Percentiles rank a stretch among this genome's conserved stretches.
These are phyloP conservation scores for Hippolais icterina DNA, from an alignment of 2,113 vertebrate species.

Conservation along the genomic window DNA sequence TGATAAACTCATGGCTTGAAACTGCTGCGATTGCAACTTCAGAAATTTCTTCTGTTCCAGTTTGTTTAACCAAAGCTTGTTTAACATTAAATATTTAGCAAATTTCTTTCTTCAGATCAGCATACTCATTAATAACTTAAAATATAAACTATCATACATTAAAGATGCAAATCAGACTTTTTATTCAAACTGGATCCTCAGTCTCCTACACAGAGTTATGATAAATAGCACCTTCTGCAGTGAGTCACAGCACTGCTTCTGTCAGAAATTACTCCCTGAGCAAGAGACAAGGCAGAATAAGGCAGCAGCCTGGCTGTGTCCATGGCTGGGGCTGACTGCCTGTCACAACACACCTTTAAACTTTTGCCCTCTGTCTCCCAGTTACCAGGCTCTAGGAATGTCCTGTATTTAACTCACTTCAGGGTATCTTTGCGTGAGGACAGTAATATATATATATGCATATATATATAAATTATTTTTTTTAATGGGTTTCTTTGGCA, in stretches of 20 bases:
- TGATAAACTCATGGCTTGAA: slow-evolving; percentile 33
- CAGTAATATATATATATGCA: not conserved
- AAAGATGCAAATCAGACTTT: slow-evolving; percentile 57
- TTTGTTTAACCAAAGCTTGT: slow-evolving; percentile 66
- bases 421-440: not conserved
- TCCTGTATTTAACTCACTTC: not conserved
- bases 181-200: slow-evolving; percentile 32
- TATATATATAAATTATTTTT: too few species aligned
- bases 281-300: not conserved
- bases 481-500: rapidly evolving
- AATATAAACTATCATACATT: slow-evolving; percentile 54
- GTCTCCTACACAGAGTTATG: not conserved
- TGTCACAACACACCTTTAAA: not conserved
- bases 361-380: not conserved
- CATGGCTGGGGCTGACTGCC: not conserved
- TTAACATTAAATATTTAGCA: slow-evolving; percentile 73
- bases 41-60: slow-evolving; percentile 50
- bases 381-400: not conserved
- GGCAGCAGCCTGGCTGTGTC: not conserved
- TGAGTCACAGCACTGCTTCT: not conserved
- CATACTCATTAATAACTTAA: slow-evolving; percentile 70
- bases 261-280: not conserved
- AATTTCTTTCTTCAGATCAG: slow-evolving; percentile 63
- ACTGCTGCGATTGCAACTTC: slow-evolving; percentile 17
- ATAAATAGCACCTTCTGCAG: slow-evolving; percentile 26